Evolutionary conservation across 2,113 vertebrate genomes (phyloP), one percentile per base, ranked within the genome.

Genomic region (Oncorhynchus gorbuscha): DNA sequence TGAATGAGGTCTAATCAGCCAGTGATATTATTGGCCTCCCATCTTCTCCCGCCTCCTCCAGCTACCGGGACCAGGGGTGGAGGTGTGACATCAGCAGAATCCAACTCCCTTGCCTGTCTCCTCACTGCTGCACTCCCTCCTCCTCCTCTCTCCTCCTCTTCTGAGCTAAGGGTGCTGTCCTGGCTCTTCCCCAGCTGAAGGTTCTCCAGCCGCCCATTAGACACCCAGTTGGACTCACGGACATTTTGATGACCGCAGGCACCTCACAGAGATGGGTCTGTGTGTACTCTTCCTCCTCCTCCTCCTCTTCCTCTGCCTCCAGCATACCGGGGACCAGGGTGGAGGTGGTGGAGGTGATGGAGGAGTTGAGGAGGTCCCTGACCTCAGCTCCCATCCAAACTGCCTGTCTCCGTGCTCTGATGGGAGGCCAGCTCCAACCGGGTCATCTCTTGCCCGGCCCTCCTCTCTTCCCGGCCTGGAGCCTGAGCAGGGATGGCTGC

Each of bases 261-360:
- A 97, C 96, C 88, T 97, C 73, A 96, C 95, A 2, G 97, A 94
- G 77, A 97, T 96, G 30, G 97, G 97, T 96, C 95, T 0, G 96
- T 11, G 93, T 82, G 81, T 99, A 97, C 84, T 98, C 97, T 7
- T 96, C 95, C 35, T 97, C 95, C 7, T 98, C 96, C 0, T 97
- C 96, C 0, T 97, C 95, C 0, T 96, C 95, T 4, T 96, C 95
- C 0, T 96, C 96, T 0, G 95, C 96, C 83, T 99, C 98, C 73
- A 99, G 90, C 96, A 98, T 98, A 75, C 97, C 97, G 0, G 98
- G 98, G 62, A 99, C 98, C 12, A 99, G 93, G 14, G 98, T 99
- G 89, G 97, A 98, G 62, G 97, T 97, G 83, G 98, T 97, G 87
- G 97, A 98, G 73, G 96, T 99, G 93, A 99, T 99, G 83, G 98